Conservation (phyloP, 2,113 vertebrate species). For the Petrocephalus microphthalmus region DNA sequence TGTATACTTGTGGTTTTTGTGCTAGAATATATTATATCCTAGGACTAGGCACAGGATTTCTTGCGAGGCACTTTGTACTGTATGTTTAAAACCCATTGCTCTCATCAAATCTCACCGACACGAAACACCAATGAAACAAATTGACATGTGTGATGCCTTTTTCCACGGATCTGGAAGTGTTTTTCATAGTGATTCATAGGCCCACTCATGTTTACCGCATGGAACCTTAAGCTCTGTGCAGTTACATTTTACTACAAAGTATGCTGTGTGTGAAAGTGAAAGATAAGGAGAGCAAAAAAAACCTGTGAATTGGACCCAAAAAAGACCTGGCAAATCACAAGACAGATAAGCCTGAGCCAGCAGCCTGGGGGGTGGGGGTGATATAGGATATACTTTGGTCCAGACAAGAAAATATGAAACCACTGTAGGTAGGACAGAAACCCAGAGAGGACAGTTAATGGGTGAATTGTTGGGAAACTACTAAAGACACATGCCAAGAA, state of each 20-base stretch:
- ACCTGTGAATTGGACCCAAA: background rate
- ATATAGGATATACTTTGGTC: background rate
- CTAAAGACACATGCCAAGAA: background rate
- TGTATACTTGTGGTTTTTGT: background rate
- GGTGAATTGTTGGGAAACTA: background rate
- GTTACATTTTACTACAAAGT: background rate
- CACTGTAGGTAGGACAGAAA: background rate
- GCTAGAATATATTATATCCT: background rate
- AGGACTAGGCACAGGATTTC: background rate
- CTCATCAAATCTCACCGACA: background rate
- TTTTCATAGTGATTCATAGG: too few species aligned
- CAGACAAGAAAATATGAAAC: background rate
- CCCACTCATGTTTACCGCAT: too few species aligned
- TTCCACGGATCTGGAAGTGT: too few species aligned
- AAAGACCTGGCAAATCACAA: background rate
- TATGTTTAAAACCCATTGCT: background rate
- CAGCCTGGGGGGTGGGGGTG: background rate
- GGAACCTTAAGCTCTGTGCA: background rate
- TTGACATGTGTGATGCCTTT: too few species aligned
- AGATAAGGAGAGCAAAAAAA: background rate
- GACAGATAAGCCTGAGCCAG: background rate
- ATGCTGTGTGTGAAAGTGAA: background rate
- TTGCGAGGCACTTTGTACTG: background rate
- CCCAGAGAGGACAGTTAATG: background rate
- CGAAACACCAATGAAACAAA: background rate